Percentiles rank a stretch among this genome's conserved stretches.
Evolutionary conservation across 2,113 vertebrate species (phyloP).

Genomic region (Vidua chalybeata): DNA sequence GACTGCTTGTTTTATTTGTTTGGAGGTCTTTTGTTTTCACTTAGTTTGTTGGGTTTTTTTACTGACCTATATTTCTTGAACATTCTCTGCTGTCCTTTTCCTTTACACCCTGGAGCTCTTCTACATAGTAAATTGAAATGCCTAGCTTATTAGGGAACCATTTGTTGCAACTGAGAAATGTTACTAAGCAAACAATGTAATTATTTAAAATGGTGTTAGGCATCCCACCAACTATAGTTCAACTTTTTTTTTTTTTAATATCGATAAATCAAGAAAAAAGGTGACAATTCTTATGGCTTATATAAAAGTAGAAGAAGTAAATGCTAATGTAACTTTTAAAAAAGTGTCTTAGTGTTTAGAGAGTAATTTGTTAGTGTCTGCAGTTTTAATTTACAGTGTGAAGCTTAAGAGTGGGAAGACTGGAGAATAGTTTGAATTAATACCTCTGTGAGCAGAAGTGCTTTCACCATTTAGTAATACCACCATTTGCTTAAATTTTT

Average conservation of each 20-base stretch:
- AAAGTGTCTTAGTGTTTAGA: not conserved
- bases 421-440: not conserved
- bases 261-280: not conserved
- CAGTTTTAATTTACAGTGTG: not conserved
- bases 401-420: not conserved
- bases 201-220: not conserved
- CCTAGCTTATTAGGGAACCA: not conserved
- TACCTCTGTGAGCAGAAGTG: not conserved
- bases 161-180: not conserved
- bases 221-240: not conserved
- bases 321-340: not conserved
- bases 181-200: not conserved
- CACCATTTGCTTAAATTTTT: not conserved
- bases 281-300: fast-evolving
- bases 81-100: not conserved
- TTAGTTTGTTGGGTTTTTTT: not conserved
- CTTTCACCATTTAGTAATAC: not conserved
- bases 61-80: not conserved
- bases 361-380: not conserved
- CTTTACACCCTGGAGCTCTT: not conserved
- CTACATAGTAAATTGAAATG: not conserved
- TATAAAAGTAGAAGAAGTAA: not conserved
- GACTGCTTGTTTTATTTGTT: not conserved
- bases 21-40: not conserved
- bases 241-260: not conserved